Conservation (phyloP, 2,888 invertebrate genomes). For the Dinocampus coccinellae region DNA sequence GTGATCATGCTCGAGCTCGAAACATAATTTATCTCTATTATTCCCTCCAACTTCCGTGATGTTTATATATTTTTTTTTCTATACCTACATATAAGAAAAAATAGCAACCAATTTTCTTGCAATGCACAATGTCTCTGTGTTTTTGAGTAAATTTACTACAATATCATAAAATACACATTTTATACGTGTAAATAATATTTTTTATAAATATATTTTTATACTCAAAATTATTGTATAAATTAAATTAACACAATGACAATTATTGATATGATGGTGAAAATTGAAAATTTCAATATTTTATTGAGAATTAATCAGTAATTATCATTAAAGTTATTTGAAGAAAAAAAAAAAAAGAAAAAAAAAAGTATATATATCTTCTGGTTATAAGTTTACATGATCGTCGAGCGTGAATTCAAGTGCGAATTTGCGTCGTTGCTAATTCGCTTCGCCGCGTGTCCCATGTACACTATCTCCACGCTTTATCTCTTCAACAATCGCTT, state of each 20-base stretch:
- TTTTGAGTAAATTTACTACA: too few species aligned
- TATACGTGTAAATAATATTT: too few species aligned
- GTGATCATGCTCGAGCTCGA: too few species aligned
- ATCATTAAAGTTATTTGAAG: too few species aligned
- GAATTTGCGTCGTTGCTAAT: constrained; percentile 50
- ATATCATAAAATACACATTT: neutral
- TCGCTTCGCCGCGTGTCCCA: constrained; percentile 46
- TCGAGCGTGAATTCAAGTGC: constrained; percentile 32
- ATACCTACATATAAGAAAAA: neutral
- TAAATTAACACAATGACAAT: too few species aligned
- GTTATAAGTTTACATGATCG: neutral
- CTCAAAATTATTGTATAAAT: too few species aligned
- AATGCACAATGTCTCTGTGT: neutral
- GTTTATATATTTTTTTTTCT: neutral
- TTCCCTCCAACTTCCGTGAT: neutral
- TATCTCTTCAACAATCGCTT: constrained; percentile 48
- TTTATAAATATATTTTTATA: too few species aligned
- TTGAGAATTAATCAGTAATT: too few species aligned
- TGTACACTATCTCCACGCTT: constrained; percentile 25
- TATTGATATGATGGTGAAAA: too few species aligned
- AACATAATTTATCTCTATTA: constrained; percentile 22
- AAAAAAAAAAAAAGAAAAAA: too few species aligned
- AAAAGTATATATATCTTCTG: too few species aligned
- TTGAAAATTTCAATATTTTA: too few species aligned
- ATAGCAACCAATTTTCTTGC: neutral